A percentile compares a stretch with the other conserved stretches of the same genome.
phyloP scores from a whole-genome alignment of 2,113 vertebrate genomes.

The Haemorhous mexicanus region DNA sequence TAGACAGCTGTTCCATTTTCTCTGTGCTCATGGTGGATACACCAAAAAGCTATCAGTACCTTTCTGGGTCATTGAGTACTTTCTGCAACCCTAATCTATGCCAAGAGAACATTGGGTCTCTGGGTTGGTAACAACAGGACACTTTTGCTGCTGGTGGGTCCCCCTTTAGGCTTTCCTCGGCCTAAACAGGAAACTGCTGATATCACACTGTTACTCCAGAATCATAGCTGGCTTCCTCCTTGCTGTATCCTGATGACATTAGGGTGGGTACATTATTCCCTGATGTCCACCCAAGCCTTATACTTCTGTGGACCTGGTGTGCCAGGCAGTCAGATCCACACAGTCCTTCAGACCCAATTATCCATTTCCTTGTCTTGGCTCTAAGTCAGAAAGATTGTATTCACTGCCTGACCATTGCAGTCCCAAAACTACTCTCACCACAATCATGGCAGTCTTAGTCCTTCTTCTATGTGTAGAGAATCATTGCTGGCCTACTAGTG shows the following conservation, averaged over 20 bases:
- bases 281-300: background rate
- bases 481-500: background rate
- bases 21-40: background rate
- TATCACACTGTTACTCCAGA: background rate
- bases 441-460: background rate
- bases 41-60: background rate
- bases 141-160: background rate
- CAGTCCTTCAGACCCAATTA: background rate
- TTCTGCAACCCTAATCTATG: background rate
- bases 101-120: background rate
- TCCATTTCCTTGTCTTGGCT: background rate
- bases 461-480: background rate
- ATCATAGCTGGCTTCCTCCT: background rate
- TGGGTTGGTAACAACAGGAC: background rate
- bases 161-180: background rate
- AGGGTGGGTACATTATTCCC: background rate
- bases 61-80: background rate
- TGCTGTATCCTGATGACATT: background rate
- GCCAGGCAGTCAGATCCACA: background rate
- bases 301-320: background rate
- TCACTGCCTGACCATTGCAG: too few species aligned
- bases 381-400: background rate
- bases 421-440: background rate
- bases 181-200: background rate
- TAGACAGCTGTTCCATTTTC: background rate